These are phyloP conservation scores for Teleiodes luculella DNA, from an alignment of 2,888 invertebrate species.

Conservation along the genomic window DNA sequence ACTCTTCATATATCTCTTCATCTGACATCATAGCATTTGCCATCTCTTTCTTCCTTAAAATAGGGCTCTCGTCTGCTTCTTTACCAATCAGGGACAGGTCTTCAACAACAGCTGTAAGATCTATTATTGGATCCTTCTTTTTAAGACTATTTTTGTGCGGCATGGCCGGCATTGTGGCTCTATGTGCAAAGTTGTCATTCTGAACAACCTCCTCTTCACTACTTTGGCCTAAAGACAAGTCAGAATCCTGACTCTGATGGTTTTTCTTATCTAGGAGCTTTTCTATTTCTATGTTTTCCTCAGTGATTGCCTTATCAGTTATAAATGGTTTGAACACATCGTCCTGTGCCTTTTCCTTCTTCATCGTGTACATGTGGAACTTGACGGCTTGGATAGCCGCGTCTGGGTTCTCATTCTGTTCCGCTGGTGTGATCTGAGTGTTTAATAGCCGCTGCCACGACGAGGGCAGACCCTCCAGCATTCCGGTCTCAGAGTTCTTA, in stretches of 20 bases:
- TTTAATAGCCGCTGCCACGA: conserved; percentile 89
- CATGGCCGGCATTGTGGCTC: conserved; percentile 73
- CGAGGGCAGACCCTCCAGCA: conserved; percentile 90
- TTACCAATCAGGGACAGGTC: conserved; percentile 65
- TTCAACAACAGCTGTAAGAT: conserved; percentile 58
- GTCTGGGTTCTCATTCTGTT: conserved; percentile 92
- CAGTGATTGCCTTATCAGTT: conserved; percentile 88
- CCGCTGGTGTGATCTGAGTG: conserved; percentile 90
- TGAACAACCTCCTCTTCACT: conserved; percentile 74
- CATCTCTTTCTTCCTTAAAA: conserved; percentile 80
- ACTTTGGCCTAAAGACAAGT: conserved; percentile 71
- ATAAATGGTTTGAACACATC: conserved; percentile 88
- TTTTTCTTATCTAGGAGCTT: conserved; percentile 85
- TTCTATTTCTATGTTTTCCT: conserved; percentile 90
- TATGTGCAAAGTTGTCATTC: conserved; percentile 52
- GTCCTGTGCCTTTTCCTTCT: conserved; percentile 86
- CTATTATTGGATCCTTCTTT: conserved; percentile 62
- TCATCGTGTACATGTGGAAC: conserved; percentile 92
- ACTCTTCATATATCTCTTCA: conserved; percentile 86
- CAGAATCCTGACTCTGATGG: conserved; percentile 82
- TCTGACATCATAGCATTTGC: conserved; percentile 80
- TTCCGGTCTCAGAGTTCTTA: conserved; percentile 88
- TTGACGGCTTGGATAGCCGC: conserved; percentile 94
- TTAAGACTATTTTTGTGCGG: conserved; percentile 63
- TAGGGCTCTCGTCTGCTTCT: conserved; percentile 76